phyloP scores from a whole-genome alignment of 2,113 vertebrate species.

The Turdus rufiventris region DNA sequence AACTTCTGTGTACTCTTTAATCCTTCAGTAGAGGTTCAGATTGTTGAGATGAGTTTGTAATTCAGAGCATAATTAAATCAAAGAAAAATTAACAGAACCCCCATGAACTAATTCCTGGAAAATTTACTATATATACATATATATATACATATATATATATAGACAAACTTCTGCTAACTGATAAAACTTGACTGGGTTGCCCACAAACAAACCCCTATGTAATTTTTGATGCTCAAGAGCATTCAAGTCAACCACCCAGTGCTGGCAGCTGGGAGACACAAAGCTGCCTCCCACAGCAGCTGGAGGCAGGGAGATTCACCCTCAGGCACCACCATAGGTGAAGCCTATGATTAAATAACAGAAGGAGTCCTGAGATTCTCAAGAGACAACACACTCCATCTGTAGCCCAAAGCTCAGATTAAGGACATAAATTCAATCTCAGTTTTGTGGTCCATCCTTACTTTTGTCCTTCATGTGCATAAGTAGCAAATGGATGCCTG shows the following conservation, averaged over 20 bases:
- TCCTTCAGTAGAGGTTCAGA: not conserved
- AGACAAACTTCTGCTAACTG: not conserved
- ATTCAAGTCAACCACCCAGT: not conserved
- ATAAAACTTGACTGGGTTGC: not conserved
- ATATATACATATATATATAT: not conserved
- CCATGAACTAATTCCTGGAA: fast-evolving
- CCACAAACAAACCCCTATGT: not conserved
- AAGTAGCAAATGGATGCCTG: not conserved
- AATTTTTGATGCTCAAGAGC: not conserved
- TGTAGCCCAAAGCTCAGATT: not conserved
- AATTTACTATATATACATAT: not conserved
- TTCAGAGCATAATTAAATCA: not conserved
- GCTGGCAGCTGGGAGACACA: not conserved
- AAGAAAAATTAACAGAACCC: not conserved
- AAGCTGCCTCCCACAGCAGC: not conserved
- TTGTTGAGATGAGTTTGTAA: not conserved
- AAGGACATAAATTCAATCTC: not conserved
- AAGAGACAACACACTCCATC: not conserved
- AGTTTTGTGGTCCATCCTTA: not conserved
- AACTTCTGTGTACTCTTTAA: not conserved
- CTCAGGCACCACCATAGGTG: not conserved
- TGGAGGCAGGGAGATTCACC: fast-evolving
- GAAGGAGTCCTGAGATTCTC: not conserved
- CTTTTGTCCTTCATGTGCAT: not conserved
- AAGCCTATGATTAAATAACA: not conserved